These are phyloP conservation scores for Tholera decimalis DNA, from an alignment of 2,888 invertebrate species.

Conservation along the genomic window DNA sequence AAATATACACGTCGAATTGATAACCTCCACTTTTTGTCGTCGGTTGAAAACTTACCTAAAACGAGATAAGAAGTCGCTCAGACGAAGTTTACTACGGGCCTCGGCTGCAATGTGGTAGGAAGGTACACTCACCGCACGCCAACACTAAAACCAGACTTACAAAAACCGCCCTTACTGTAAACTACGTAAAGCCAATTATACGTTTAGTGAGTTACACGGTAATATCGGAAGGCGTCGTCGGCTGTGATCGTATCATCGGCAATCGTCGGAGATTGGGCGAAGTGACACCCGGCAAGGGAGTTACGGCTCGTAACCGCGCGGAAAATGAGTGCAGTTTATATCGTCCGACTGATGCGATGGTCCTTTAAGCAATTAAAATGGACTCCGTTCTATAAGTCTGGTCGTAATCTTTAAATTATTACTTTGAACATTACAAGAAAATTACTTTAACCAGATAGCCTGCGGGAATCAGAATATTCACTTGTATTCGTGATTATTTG, in stretches of 20 bases:
- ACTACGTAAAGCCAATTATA: background rate
- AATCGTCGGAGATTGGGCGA: conserved; percentile 48
- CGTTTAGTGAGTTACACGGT: conserved; percentile 18
- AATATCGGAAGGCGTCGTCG: conserved; percentile 14
- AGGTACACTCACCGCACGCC: conserved; percentile 3
- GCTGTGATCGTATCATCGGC: conserved; percentile 41
- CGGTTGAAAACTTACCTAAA: too few species aligned
- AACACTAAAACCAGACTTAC: background rate
- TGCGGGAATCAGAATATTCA: background rate
- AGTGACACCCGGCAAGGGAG: conserved; percentile 42
- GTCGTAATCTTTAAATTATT: background rate
- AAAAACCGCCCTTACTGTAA: background rate
- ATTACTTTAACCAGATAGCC: background rate
- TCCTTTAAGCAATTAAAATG: background rate
- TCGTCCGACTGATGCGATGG: background rate
- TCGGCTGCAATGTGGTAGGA: conserved; percentile 5
- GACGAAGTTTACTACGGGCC: conserved; percentile 11
- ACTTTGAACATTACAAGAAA: background rate
- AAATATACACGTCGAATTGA: too few species aligned
- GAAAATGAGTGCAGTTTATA: conserved; percentile 23
- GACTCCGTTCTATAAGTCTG: background rate
- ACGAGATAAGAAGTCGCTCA: conserved; percentile 30
- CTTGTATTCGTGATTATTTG: background rate
- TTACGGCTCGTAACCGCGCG: conserved; percentile 33
- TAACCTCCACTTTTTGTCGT: too few species aligned